These are phyloP conservation scores for Amphimedon queenslandica DNA, from an alignment of 37 sponge, comb jelly and placozoan genomes.

Conservation along the genomic window DNA sequence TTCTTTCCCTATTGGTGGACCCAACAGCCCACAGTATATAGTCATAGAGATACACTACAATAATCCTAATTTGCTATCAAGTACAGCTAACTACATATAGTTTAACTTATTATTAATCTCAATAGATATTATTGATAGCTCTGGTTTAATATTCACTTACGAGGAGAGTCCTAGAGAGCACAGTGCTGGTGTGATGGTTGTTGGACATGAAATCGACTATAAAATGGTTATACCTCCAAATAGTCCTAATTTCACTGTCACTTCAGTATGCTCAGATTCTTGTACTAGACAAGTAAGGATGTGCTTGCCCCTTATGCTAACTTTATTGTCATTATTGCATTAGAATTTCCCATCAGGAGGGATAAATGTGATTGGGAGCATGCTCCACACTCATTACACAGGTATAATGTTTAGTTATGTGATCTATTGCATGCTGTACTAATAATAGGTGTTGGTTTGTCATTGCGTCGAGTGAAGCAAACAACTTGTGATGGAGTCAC, in stretches of 20 bases:
- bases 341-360: conserved; percentile 28
- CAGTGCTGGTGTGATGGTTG: conserved; percentile 18
- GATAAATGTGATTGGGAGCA: conserved; percentile 23
- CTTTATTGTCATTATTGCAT: neutral
- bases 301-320: neutral
- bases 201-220: conserved; percentile 7
- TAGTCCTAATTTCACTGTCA: neutral
- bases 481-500: neutral
- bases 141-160: conserved; percentile 38
- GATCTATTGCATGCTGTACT: neutral
- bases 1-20: too few relatives aligned
- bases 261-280: neutral
- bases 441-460: neutral
- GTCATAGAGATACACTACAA: too few relatives aligned
- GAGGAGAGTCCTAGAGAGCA: neutral
- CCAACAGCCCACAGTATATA: too few relatives aligned
- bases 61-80: too few relatives aligned
- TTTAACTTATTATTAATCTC: too few relatives aligned
- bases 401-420: conserved; percentile 10
- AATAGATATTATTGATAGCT: conserved; percentile 37
- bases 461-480: neutral
- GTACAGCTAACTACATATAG: too few relatives aligned
- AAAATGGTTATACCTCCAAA: conserved; percentile 34
- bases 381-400: conserved; percentile 29
- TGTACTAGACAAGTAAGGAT: conserved; percentile 29